These are phyloP conservation scores for Electrona antarctica DNA, from an alignment of 2,113 vertebrate species.

Conservation along the genomic window DNA sequence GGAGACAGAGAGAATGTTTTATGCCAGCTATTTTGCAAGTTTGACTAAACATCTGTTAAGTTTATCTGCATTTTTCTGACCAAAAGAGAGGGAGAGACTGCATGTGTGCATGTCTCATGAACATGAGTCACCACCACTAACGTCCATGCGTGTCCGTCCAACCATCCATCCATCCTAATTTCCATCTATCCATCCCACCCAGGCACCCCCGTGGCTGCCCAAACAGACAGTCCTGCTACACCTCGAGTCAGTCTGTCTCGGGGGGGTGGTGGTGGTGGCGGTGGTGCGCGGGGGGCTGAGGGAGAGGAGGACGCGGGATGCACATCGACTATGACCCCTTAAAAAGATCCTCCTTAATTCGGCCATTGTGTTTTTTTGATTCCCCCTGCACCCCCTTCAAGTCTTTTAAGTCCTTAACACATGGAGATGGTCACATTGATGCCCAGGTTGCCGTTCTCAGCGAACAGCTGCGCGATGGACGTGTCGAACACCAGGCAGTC, in stretches of 20 bases:
- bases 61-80: constrained; percentile 35
- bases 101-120: constrained; percentile 30
- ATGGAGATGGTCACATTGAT: constrained; percentile 99
- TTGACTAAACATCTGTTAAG: constrained; percentile 37
- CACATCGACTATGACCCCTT: constrained; percentile 31
- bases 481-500: constrained; percentile 99
- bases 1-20: not conserved
- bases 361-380: constrained; percentile 19
- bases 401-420: constrained; percentile 84
- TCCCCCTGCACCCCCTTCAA: not conserved
- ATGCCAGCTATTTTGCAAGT: not conserved
- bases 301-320: constrained; percentile 42
- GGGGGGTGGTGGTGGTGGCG: constrained; percentile 32
- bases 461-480: constrained; percentile 99
- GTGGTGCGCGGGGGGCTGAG: not conserved
- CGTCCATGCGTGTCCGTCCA: constrained; percentile 35
- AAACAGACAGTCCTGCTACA: constrained; percentile 60
- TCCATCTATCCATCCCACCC: constrained; percentile 42
- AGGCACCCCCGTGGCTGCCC: constrained; percentile 49
- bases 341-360: constrained; percentile 39
- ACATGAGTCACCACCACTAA: constrained; percentile 44
- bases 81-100: constrained; percentile 35
- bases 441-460: constrained; percentile 98
- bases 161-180: constrained; percentile 22
- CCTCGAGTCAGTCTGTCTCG: constrained; percentile 30